Evolutionary conservation across 2,888 invertebrate species (phyloP).

Genomic region (Caenorhabditis becei): DNA sequence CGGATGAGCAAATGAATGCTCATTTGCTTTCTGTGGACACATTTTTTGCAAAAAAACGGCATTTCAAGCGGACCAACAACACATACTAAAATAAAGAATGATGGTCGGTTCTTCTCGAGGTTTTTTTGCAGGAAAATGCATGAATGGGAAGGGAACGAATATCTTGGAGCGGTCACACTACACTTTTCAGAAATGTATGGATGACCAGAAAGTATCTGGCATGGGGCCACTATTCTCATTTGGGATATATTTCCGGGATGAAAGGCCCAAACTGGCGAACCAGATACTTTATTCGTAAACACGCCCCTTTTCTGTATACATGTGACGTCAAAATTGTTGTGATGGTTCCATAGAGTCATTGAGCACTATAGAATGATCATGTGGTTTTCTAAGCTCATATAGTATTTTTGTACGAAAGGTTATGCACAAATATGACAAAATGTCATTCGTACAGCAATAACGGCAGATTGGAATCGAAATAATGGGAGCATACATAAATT

Average conservation of each 20-base stretch:
- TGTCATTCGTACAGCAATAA: constrained; percentile 37
- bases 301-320: background rate
- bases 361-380: background rate
- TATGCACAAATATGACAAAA: too few species aligned
- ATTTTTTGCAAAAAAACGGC: constrained; percentile 12
- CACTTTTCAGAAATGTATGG: constrained; percentile 37
- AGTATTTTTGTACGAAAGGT: constrained; percentile 4
- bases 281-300: constrained; percentile 14
- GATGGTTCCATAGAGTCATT: constrained; percentile 7
- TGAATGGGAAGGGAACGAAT: constrained; percentile 22
- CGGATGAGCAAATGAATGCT: constrained; percentile 16
- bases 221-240: background rate
- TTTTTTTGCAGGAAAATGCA: constrained; percentile 8
- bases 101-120: background rate
- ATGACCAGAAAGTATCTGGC: background rate
- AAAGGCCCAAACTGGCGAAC: background rate
- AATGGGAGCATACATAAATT: constrained; percentile 1
- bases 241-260: background rate
- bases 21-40: constrained; percentile 51
- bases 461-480: constrained; percentile 5
- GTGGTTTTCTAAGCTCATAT: background rate
- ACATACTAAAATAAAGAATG: constrained; percentile 16
- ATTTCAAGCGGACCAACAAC: constrained; percentile 29
- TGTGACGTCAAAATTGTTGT: constrained; percentile 39
- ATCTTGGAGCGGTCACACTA: constrained; percentile 17